Evolutionary conservation across 2,113 vertebrate species (phyloP), one percentile per base, ranked within the genome.

Genomic region (Gallinago jamesoni): DNA sequence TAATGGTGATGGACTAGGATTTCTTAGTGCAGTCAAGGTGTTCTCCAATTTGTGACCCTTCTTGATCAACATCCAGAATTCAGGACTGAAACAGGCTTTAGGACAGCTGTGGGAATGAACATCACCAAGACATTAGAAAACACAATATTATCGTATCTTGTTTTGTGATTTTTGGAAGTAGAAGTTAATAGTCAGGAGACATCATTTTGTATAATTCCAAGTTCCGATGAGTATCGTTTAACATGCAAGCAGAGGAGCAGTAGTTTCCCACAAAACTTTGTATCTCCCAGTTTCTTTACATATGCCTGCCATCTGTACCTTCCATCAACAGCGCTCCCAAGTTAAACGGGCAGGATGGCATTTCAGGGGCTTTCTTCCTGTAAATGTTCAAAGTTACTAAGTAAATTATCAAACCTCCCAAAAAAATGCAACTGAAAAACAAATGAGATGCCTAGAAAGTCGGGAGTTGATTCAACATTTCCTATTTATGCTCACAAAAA

Each of bases 401-500:
- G 62, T 35, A 87, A 93, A 92, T 93, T 73, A 76, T 63, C 50
- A 45, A 92, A 83, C 62, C 80, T 73, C 14, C 53, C 41, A 35
- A 76, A 52, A 9, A 75, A 59, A 20, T 12, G 37, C 31, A 78
- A 53, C 84, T 90, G 85, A 91, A 91, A 95, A 95, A 80, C 90
- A 96, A 96, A 91, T 72, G 78, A 80, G 59, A 94, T 89, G 92
- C 82, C 92, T 90, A 83, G 67, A 94, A 93, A 96, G 87, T 87
- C 80, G 93, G 89, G 74, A 95, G 80, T 88, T 93, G 94, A 93
- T 92, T 96, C 94, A 93, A 94, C 63, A 14, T 94, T 96, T 97
- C 94, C 96, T 94, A 94, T 94, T 94, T 96, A 95, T 89, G 92
- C 89, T 80, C 89, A 95, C 70, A 95, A 70, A 97, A 96, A 87